Base-by-base conservation (phyloP, 2,797 vertebrate genomes). In the Bufotes viridis region DNA sequence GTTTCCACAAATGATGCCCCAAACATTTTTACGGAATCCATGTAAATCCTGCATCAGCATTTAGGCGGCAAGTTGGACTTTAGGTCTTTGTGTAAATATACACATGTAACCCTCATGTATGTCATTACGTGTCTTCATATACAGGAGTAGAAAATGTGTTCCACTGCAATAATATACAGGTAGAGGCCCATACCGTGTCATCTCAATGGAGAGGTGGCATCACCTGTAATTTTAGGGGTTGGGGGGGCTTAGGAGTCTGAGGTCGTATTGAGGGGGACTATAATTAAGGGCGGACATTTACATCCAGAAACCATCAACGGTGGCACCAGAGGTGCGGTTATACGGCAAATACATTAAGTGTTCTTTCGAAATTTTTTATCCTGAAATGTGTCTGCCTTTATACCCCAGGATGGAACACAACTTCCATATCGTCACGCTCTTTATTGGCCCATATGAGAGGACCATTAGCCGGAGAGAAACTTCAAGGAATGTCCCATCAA, bases 121-220 rank as follows among this genome's bases (percentile, higher is more conserved):
- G 58, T 70, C 55, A 34, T 79, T 79, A 67, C 70, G 18, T 80
- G 85, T 76, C n/a, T 53, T 29, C 49, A 69, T 51, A 78, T 63
- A 67, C 15, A 61, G 22, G 42, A 55, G 24, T 55, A 42, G 78
- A 49, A 81, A 57, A 55, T 49, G 78, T 81, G 85, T 51, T 74
- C 57, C 58, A 60, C 86, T 76, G 79, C 69, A 82, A 76, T 82
- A 82, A 82, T 3, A 42, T 42, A 42, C 42, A 42, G 42, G 1
- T 53, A 70, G 57, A 24, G 24, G 13, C 53, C 70, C n/a, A 9
- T 67, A 22, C 14, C 10, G 51, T 13, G 5, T 18, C 51, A 26
- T n/a, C 76, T 78, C 20, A 1, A 53, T 9, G 18, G 57, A 20
- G 9, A 29, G 24, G 17, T 20, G 24, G 13, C 18, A 10, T 34